Conservation (phyloP, 2,888 invertebrate genomes). For the Yponomeuta plumbellus region DNA sequence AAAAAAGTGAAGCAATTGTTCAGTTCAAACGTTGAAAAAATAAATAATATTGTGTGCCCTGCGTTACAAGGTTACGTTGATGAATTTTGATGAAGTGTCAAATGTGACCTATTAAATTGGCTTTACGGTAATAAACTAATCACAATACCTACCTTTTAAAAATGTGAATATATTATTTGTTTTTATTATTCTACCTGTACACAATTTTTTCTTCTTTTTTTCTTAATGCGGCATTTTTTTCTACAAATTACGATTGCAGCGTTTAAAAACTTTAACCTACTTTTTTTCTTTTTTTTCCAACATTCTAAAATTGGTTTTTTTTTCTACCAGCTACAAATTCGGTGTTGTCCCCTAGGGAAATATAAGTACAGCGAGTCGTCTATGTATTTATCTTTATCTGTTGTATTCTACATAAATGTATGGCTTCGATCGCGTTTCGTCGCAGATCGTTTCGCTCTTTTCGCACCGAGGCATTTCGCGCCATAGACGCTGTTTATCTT, state of each 20-base stretch:
- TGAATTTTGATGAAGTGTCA: too few species aligned
- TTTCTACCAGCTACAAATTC: too few species aligned
- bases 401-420: not conserved
- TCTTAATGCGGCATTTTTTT: not conserved
- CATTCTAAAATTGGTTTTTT: not conserved
- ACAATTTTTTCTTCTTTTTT: not conserved
- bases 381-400: too few species aligned
- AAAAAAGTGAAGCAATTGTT: too few species aligned
- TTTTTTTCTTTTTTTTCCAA: not conserved
- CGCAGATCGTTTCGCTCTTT: not conserved
- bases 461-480: constrained; percentile 20
- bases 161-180: not conserved
- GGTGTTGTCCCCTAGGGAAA: too few species aligned
- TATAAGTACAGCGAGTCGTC: too few species aligned
- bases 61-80: too few species aligned
- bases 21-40: too few species aligned
- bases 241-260: not conserved
- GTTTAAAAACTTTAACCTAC: not conserved
- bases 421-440: not conserved
- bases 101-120: too few species aligned
- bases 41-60: too few species aligned
- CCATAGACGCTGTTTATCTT: constrained; percentile 66
- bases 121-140: too few species aligned
- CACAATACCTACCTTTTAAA: too few species aligned
- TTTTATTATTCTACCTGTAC: not conserved